Base-by-base conservation (phyloP, 92 coral and sea anemone species). In the Hydrozoanthus gracilis region DNA sequence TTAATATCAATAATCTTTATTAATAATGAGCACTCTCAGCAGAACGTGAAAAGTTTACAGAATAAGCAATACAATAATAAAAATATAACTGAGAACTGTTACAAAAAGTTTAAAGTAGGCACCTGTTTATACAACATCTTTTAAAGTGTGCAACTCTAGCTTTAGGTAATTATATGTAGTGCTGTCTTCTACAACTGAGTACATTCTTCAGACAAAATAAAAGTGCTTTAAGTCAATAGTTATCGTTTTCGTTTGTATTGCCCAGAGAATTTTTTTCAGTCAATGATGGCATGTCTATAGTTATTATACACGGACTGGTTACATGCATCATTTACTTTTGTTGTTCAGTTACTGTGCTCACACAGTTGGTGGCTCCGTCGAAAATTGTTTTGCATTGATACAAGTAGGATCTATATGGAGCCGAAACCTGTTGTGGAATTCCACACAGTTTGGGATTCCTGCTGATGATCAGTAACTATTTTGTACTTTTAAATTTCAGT, bases 1-100 rank as follows among this genome's bases (percentile, higher is more conserved):
- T 61, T 20, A 61, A 61, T 61, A 12, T 61, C 67, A 61, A 61
- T 61, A 61, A 61, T 61, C 67, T 61, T 61, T 61, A 61, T 61
- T 61, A 61, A 61, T 61, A 61, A 61, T 61, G 67, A 61, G 67
- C 67, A 61, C 67, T 61, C 67, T 61, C 67, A 61, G 67, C 67
- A 61, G 67, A 61, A 20, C 67, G 67, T 61, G 67, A 61, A 61
- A 61, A 61, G 17, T 61, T 61, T 61, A 61, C 67, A 61, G 67
- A 61, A 61, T 61, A 61, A 61, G 67, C 67, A 61, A 61, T 61
- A 61, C 67, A 61, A 61, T 61, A 61, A 61, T 61, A 61, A 61
- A 61, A 61, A 61, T 61, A 61, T 61, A 61, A 61, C 67, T 61
- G 67, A 61, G 67, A 61, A 61, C 67, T 61, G 67, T 61, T 61